A percentile compares a stretch with the other conserved stretches of the same genome.
Conservation (phyloP, 2,113 vertebrate genomes). For the Ciconia boyciana region DNA sequence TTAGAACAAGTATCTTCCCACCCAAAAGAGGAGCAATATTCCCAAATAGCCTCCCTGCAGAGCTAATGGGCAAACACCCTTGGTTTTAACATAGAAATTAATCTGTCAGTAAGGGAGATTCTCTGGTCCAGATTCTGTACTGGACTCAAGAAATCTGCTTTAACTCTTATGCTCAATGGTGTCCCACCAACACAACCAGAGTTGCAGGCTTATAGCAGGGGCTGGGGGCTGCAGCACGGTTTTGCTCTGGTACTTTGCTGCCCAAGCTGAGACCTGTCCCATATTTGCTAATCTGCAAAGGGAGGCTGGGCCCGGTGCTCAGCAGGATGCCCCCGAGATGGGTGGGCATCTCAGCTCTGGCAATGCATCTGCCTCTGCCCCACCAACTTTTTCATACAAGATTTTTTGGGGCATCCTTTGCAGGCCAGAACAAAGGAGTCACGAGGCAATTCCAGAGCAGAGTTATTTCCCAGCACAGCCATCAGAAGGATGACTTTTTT, state of each 20-base stretch:
- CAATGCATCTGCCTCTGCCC: background rate
- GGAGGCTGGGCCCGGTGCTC: background rate
- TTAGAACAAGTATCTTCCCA: background rate
- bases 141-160: background rate
- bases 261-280: background rate
- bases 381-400: background rate
- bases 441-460: background rate
- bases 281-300: background rate
- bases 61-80: background rate
- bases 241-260: background rate
- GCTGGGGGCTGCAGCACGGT: background rate
- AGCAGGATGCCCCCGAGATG: background rate
- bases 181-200: background rate
- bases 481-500: background rate
- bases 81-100: background rate
- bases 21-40: background rate
- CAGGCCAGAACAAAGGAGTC: background rate
- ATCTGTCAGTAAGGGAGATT: background rate
- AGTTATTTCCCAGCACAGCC: background rate
- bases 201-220: background rate
- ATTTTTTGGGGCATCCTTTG: background rate
- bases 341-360: background rate
- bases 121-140: background rate
- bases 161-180: fast-evolving
- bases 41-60: background rate